Evolutionary conservation across 2,888 invertebrate genomes (phyloP).

Genomic region (Lamellibrachia satsuma): DNA sequence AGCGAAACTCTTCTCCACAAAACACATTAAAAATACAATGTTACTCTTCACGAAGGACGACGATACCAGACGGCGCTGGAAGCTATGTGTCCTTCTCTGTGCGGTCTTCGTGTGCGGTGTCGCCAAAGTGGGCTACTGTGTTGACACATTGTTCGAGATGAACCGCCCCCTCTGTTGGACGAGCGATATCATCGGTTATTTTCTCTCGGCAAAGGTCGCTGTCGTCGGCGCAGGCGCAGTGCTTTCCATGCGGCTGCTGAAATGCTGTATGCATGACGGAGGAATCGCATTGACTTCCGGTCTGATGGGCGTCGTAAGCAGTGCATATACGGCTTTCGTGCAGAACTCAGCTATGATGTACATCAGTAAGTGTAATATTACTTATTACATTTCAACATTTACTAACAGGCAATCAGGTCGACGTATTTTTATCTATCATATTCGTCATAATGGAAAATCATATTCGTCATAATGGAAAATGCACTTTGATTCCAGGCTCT

Average conservation of each 20-base stretch:
- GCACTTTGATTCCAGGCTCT: too few relatives aligned
- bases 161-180: slow-evolving; percentile 35
- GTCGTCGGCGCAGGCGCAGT: slow-evolving; percentile 25
- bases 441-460: too few relatives aligned
- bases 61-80: background rate
- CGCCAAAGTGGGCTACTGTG: background rate
- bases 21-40: too few relatives aligned
- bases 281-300: slow-evolving; percentile 22
- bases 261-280: background rate
- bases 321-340: slow-evolving; percentile 29
- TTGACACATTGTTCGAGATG: slow-evolving; percentile 26
- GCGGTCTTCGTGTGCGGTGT: slow-evolving; percentile 29
- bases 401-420: too few relatives aligned
- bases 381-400: too few relatives aligned
- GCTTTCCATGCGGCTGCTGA: slow-evolving; percentile 20
- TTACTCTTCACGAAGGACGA: too few relatives aligned
- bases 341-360: background rate
- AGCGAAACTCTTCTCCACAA: slow-evolving; percentile 21
- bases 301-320: background rate
- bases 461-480: too few relatives aligned
- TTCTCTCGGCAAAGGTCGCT: background rate
- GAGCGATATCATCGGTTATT: slow-evolving; percentile 22
- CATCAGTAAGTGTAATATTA: too few relatives aligned
- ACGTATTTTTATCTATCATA: too few relatives aligned
- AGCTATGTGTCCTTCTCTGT: slow-evolving; percentile 26